These are phyloP conservation scores for Nycticorax nycticorax DNA, from an alignment of 2,113 vertebrate species.

Conservation along the genomic window DNA sequence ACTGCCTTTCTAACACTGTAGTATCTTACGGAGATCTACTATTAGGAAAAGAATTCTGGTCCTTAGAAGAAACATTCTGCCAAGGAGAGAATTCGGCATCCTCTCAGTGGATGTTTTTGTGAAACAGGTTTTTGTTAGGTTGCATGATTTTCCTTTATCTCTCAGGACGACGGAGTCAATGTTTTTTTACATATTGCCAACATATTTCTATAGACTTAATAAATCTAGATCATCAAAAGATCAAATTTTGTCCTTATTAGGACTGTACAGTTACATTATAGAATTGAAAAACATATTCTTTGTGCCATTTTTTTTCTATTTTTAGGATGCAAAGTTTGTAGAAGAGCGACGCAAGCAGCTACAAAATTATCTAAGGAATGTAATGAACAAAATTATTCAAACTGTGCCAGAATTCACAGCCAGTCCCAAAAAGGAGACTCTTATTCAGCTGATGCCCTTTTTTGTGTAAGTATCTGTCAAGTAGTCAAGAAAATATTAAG, in stretches of 20 bases:
- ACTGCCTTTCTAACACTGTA: neutral
- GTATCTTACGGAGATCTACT: neutral
- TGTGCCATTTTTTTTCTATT: neutral
- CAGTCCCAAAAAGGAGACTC: conserved; percentile 90
- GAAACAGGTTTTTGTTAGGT: neutral
- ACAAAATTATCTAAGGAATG: conserved; percentile 90
- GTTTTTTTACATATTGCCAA: neutral
- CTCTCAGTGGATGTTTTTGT: neutral
- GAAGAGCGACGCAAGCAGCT: conserved; percentile 95
- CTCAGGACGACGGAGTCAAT: neutral
- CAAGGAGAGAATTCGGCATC: neutral
- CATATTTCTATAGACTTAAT: neutral
- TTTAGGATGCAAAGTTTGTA: conserved; percentile 95
- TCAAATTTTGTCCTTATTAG: neutral
- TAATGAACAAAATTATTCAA: conserved; percentile 98
- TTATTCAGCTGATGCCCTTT: conserved; percentile 92
- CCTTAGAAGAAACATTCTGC: neutral
- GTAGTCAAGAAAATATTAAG: neutral
- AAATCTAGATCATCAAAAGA: neutral
- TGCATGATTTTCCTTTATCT: neutral
- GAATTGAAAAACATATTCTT: neutral
- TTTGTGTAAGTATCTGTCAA: conserved; percentile 84
- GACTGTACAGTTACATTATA: neutral
- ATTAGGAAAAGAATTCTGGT: neutral
- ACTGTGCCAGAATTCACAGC: conserved; percentile 89